Conservation (phyloP, 37 sponge, comb jelly and placozoan genomes). For the Geodia barretti region DNA sequence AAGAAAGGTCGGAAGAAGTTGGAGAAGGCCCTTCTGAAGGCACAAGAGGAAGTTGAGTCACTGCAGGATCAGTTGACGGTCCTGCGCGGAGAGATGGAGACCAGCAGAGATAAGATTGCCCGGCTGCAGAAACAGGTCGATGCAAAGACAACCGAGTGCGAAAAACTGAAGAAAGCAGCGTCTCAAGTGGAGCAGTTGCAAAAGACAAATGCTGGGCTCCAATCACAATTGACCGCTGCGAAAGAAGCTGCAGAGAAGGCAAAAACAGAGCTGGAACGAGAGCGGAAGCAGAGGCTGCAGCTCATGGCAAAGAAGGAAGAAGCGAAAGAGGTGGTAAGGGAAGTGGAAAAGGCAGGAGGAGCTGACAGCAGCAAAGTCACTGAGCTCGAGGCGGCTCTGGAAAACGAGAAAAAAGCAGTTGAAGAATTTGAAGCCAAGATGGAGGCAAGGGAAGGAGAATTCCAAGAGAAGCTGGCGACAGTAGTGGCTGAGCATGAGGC, state of each 20-base stretch:
- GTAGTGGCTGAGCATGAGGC: slow-evolving; percentile 37
- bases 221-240: slow-evolving; percentile 20
- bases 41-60: slow-evolving; percentile 57
- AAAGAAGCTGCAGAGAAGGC: slow-evolving; percentile 25
- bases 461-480: slow-evolving; percentile 12
- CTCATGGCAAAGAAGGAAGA: neutral
- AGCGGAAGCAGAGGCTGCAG: neutral
- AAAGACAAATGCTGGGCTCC: slow-evolving; percentile 27
- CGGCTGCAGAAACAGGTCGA: slow-evolving; percentile 62
- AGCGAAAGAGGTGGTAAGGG: neutral
- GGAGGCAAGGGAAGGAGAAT: slow-evolving; percentile 4
- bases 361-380: neutral
- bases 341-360: neutral
- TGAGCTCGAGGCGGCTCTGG: neutral
- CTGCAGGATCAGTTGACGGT: slow-evolving; percentile 16
- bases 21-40: slow-evolving; percentile 74
- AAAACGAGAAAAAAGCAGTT: slow-evolving; percentile 2
- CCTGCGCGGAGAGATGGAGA: slow-evolving; percentile 26
- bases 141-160: slow-evolving; percentile 40
- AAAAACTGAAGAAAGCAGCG: slow-evolving; percentile 28
- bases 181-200: slow-evolving; percentile 45
- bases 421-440: slow-evolving; percentile 20
- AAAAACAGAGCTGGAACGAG: slow-evolving; percentile 1
- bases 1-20: slow-evolving; percentile 71
- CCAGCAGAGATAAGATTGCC: slow-evolving; percentile 14